Conservation (phyloP, 92 coral and sea anemone species). For the Paragorgia papillata region DNA sequence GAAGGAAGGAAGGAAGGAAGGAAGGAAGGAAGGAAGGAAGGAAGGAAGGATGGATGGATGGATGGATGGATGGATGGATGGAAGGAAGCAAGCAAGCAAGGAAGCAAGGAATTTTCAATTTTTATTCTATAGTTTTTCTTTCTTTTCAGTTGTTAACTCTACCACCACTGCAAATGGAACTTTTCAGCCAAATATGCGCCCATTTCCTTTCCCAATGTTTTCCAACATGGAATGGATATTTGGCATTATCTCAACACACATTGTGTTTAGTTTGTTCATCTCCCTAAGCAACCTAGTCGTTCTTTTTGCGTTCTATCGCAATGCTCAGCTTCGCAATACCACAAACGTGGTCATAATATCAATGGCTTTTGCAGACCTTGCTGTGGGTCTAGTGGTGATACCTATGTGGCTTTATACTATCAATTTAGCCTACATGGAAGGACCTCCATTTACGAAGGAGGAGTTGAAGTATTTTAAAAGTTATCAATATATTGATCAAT, state of each 20-base stretch:
- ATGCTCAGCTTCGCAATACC: constrained; percentile 17
- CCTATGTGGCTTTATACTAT: constrained; percentile 1
- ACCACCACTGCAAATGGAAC: background rate
- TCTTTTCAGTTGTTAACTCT: background rate
- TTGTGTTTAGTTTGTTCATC: background rate
- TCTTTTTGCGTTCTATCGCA: constrained; percentile 6
- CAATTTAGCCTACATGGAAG: background rate
- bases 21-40: no score
- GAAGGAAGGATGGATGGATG: no score
- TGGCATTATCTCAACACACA: constrained; percentile 1
- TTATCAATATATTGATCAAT: background rate
- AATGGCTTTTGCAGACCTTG: constrained; percentile 27
- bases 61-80: no score
- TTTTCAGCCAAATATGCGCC: background rate
- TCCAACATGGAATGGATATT: constrained; percentile 5
- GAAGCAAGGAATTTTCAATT: no score
- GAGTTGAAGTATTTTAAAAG: background rate
- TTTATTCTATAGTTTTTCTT: background rate
- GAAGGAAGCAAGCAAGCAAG: no score
- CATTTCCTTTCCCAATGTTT: background rate
- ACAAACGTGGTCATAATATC: constrained; percentile 22
- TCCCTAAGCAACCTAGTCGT: constrained; percentile 14
- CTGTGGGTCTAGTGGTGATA: constrained; percentile 6
- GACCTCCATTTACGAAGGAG: background rate
- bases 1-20: no score